Conservation (phyloP, 1,140 invertebrate species). For the Notospermus geniculatus region DNA sequence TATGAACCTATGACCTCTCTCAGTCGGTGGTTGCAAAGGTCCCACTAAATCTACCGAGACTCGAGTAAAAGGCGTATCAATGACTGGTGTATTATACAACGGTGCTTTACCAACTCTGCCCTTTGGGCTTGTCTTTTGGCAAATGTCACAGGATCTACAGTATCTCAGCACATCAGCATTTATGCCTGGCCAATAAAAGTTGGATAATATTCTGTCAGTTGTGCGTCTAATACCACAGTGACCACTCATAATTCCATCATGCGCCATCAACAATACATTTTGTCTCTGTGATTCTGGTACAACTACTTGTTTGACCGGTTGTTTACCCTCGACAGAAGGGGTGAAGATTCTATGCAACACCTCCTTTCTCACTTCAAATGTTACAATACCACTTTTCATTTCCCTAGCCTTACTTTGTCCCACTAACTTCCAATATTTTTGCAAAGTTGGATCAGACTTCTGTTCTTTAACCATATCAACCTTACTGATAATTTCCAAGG, state of each 20-base stretch:
- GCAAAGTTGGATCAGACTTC: no score
- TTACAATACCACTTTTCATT: no score
- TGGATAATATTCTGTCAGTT: conserved; percentile 9
- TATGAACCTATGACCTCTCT: conserved; percentile 24
- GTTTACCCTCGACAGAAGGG: background rate
- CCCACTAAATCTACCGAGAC: conserved; percentile 29
- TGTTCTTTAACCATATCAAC: no score
- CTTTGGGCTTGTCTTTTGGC: conserved; percentile 23
- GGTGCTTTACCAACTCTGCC: conserved; percentile 25
- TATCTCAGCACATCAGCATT: conserved; percentile 19
- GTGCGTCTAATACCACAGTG: conserved; percentile 20
- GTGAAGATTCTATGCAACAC: conserved; percentile 5
- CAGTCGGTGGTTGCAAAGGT: conserved; percentile 21
- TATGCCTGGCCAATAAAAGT: conserved; percentile 29
- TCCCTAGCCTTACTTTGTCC: no score
- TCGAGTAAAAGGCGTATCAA: conserved; percentile 25
- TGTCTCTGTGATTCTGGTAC: background rate
- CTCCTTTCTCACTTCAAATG: background rate
- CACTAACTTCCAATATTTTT: conserved; percentile 4
- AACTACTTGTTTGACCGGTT: conserved; percentile 1
- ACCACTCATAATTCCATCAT: conserved; percentile 23
- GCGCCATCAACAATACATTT: conserved; percentile 18
- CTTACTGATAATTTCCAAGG: background rate
- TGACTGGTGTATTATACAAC: conserved; percentile 22
- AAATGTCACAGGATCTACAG: conserved; percentile 27